Evolutionary conservation across 2,113 vertebrate genomes (phyloP), one percentile per base, ranked within the genome.

Genomic region (Bufo gargarizans): DNA sequence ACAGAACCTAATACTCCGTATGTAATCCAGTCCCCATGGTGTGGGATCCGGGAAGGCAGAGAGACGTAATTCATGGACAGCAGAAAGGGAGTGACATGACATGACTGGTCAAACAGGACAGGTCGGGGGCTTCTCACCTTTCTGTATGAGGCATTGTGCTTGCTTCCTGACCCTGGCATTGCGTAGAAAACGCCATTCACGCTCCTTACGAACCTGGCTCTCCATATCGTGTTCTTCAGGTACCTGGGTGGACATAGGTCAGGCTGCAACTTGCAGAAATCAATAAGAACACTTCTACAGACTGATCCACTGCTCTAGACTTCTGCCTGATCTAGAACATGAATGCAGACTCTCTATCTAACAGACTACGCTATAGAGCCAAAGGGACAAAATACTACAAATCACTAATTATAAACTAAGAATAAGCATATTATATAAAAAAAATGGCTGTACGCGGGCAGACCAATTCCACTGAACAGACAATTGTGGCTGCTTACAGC

Each of bases 171-270:
- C 98, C 0, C 95, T 96, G 0, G 95, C 91, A 7, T 99, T 99
- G 84, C 98, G 95, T 85, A 99, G 95, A 89, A 99, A 99, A 81
- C 98, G 93, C 98, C 98, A 99, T 90, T 99, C 98, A 0, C 98
- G 93, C 91, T 99, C 98, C 93, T 99, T 98, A 90, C 97, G 95
- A 89, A 97, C 96, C 93, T 98, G 98, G 88, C 98, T 99, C 94
- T 99, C 98, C 92, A 96, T 87, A 91, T 99, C 98, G 0, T 99
- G 97, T 89, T 99, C 98, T 85, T 99, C 98, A 0, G 98, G 98
- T 90, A 99, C 97, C 86, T 88, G 80, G 6, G 20, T 61, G 19
- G 47, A 88, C 9, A 72, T 2, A 82, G n/a, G 22, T n/a, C 0
- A 17, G 4, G 17, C 7, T 58, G 9, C 5, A 78, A 78, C 6